Conservation (phyloP, 2,113 vertebrate genomes). For the Epinephelus lanceolatus region DNA sequence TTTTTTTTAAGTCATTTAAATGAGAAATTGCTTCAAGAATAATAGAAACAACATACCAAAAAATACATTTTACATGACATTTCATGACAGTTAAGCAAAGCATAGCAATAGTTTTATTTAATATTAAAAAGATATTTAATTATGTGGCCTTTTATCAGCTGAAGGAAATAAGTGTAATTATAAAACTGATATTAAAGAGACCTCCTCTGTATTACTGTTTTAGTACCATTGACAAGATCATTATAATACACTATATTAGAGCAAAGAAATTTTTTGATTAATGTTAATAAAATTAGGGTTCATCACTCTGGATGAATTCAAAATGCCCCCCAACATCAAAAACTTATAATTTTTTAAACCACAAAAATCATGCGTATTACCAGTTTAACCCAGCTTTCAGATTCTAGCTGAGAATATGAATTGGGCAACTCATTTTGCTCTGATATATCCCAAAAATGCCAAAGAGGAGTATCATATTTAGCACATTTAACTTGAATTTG, state of each 20-base stretch:
- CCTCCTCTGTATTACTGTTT: not conserved
- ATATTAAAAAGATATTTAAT: not conserved
- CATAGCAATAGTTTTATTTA: not conserved
- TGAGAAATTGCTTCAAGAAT: not conserved
- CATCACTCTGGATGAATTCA: not conserved
- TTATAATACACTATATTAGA: not conserved
- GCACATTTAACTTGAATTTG: no score
- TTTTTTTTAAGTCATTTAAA: not conserved
- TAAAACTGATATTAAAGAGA: not conserved
- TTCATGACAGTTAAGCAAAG: not conserved
- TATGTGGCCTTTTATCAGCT: constrained; percentile 6
- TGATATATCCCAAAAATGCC: no score
- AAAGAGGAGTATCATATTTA: no score
- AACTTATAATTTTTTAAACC: no score
- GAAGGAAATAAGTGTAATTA: not conserved
- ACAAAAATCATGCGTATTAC: no score
- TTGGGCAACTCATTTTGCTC: no score
- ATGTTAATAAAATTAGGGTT: not conserved
- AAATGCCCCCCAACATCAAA: not conserved
- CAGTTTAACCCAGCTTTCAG: no score
- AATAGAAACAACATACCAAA: not conserved
- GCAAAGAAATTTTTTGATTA: no score
- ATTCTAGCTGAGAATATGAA: no score
- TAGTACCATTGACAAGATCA: not conserved
- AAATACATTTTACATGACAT: not conserved